A percentile compares a stretch with the other conserved stretches of the same genome.
Conservation (phyloP, 2,113 vertebrate species). For the Aegotheles bennettii region DNA sequence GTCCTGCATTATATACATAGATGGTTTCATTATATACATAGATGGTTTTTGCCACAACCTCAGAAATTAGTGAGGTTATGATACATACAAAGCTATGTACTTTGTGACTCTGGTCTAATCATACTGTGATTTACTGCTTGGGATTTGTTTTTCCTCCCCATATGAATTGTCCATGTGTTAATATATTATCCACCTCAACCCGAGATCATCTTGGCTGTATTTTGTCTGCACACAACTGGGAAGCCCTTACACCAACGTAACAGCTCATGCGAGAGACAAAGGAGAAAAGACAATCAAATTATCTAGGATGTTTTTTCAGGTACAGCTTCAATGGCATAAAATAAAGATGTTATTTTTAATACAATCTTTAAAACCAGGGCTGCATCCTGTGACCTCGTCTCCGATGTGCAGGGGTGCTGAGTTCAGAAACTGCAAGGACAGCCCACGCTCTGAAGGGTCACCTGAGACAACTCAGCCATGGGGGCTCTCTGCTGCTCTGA, state of each 20-base stretch:
- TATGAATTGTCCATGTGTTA: background rate
- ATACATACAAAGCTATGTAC: background rate
- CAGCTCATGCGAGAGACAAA: background rate
- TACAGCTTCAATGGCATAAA: background rate
- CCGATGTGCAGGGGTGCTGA: fast-evolving
- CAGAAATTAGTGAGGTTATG: background rate
- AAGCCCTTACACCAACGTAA: background rate
- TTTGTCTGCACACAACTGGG: background rate
- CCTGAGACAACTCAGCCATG: background rate
- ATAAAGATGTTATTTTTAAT: background rate
- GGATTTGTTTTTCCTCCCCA: no score
- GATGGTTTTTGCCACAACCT: background rate
- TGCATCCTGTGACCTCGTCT: background rate
- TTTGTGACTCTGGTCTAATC: background rate
- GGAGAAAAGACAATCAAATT: background rate
- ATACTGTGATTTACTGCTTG: background rate
- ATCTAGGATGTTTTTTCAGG: background rate
- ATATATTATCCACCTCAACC: background rate
- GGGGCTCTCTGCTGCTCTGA: background rate
- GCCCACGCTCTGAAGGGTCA: background rate
- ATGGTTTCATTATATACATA: background rate
- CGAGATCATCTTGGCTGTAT: background rate
- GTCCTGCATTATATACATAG: background rate
- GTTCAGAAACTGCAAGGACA: background rate
- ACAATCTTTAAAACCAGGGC: background rate